These are phyloP conservation scores for Harmothoe impar DNA, from an alignment of 2,888 invertebrate genomes.

Conservation along the genomic window DNA sequence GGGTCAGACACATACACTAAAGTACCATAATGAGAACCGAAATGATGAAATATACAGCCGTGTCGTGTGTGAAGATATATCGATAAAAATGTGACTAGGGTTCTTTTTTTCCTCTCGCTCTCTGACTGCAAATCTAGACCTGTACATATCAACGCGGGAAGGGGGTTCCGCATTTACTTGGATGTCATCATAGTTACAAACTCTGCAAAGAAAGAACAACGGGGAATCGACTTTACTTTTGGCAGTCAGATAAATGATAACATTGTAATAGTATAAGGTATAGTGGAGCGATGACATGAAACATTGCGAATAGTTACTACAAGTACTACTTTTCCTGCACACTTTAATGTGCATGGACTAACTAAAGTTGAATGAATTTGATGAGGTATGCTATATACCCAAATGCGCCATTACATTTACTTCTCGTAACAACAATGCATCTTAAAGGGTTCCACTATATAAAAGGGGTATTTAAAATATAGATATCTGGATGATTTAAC, in stretches of 20 bases:
- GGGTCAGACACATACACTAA: conserved; percentile 56
- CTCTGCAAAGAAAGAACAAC: conserved; percentile 59
- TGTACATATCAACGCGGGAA: conserved; percentile 61
- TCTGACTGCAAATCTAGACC: conserved; percentile 63
- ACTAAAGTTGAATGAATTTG: no score
- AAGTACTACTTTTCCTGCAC: no score
- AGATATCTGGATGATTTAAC: no score
- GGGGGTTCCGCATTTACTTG: conserved; percentile 59
- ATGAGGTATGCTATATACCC: no score
- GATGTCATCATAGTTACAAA: conserved; percentile 64
- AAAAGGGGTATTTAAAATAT: no score
- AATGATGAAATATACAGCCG: conserved; percentile 64
- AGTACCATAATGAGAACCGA: conserved; percentile 63
- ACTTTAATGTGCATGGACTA: no score
- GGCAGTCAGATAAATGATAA: not conserved
- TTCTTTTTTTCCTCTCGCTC: conserved; percentile 63
- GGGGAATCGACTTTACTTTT: conserved; percentile 57
- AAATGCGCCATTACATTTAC: no score
- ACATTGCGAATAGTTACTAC: no score
- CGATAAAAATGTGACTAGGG: conserved; percentile 58
- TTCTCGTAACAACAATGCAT: no score
- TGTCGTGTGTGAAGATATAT: conserved; percentile 62
- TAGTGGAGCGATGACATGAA: no score
- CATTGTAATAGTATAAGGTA: not conserved
- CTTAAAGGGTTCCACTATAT: no score